Base-by-base conservation (phyloP, 2,888 invertebrate species). In the Trichopoda pennipes region DNA sequence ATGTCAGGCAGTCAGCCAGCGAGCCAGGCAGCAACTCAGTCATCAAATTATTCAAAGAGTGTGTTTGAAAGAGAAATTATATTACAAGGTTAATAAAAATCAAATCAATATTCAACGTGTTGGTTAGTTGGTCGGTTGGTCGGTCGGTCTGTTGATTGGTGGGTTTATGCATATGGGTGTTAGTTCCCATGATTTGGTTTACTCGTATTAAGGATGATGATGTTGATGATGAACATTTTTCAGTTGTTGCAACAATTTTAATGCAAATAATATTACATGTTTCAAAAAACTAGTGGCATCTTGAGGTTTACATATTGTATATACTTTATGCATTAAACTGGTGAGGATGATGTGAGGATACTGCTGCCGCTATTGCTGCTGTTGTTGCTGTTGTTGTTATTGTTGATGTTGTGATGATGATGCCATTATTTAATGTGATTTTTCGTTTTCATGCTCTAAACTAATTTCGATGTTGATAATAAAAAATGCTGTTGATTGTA, bases 361-460 rank as follows among this genome's bases (percentile, higher is more conserved):
- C 12, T 69, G 44, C 14, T 56, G 35, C 19, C 35, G 7, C 28
- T 28, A 4, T 28, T 28, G 28, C 6, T 28, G 28, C 6, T 28
- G 28, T 6, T 28, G 28, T 28, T 28, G 7, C 8, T 28, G 28
- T 28, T 4, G 28, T 28, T 28, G 7, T 28, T 28, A 8, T 28
- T 4, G 28, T 4, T 6, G 28, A 4, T 28, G 19, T 21, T 47
- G 10, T 38, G 68, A 23, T 78, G 81, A 56, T 75, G 81, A 82
- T 81, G 78, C 60, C 74, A 82, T 82, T 75, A 82, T 82, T 82
- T 78, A 63, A 70, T 78, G 70, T 70, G 70, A 42, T 75, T 79
- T n/a, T 81, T 75, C 73, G 32, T 73, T 77, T 80, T 81, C 70
- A 75, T 78, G 74, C 69, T 78, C 60, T 75, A 74, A 74, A 78